Conservation (phyloP, 37 sponge, comb jelly and placozoan species). For the Cladorhizidae sp. region DNA sequence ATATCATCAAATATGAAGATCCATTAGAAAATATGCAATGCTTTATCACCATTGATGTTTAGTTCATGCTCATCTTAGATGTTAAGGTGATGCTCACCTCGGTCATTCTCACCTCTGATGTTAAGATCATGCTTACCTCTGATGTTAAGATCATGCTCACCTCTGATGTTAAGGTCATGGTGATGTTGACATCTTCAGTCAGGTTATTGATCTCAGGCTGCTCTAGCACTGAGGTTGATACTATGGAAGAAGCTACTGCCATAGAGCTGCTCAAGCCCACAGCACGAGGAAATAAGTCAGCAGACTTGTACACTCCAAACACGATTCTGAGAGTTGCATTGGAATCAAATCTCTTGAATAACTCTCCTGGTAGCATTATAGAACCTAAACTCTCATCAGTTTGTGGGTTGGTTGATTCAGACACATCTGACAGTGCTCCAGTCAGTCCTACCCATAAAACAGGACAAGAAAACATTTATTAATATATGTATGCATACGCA, state of each 20-base stretch:
- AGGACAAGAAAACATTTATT: too few species aligned
- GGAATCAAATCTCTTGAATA: neutral
- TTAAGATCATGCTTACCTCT: neutral
- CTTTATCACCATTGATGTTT: too few species aligned
- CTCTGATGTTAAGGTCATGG: neutral
- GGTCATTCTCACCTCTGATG: slow-evolving; percentile 4
- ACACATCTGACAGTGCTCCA: too few species aligned
- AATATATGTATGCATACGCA: too few species aligned
- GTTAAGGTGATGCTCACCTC: neutral
- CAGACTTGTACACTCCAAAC: slow-evolving; percentile 5
- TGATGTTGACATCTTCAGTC: neutral
- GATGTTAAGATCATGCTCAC: slow-evolving; percentile 1
- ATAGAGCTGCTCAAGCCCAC: neutral
- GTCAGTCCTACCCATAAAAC: too few species aligned
- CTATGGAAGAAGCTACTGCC: slow-evolving; percentile 6
- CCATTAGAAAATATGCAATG: neutral
- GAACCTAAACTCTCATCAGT: too few species aligned
- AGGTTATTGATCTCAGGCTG: neutral
- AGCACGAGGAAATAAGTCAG: slow-evolving; percentile 1
- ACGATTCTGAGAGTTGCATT: slow-evolving; percentile 3
- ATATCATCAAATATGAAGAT: neutral
- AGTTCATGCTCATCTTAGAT: too few species aligned
- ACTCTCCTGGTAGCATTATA: neutral
- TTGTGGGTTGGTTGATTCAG: too few species aligned
- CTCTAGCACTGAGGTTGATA: slow-evolving; percentile 15